These are phyloP conservation scores for Macropus fuliginosus DNA, from an alignment of 2,797 vertebrate genomes.

Conservation along the genomic window DNA sequence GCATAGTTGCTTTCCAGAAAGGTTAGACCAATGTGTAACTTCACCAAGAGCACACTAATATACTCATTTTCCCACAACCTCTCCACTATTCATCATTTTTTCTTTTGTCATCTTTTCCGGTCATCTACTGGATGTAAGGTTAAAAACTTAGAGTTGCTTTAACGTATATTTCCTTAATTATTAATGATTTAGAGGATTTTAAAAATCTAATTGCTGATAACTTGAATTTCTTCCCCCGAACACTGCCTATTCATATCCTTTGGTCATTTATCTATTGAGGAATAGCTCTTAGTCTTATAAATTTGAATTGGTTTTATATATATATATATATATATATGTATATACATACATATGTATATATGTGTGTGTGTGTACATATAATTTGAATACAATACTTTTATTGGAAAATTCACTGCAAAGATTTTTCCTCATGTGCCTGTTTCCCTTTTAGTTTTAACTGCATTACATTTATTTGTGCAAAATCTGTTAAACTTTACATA, in stretches of 20 bases:
- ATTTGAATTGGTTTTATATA: not conserved
- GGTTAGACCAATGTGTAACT: not conserved
- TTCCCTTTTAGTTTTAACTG: too few relatives aligned
- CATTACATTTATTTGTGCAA: too few relatives aligned
- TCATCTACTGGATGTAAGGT: not conserved
- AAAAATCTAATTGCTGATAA: not conserved
- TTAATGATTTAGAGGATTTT: not conserved
- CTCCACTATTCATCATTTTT: not conserved
- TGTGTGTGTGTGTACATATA: too few relatives aligned
- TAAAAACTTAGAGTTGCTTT: too few relatives aligned
- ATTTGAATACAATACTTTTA: not conserved
- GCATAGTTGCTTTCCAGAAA: not conserved
- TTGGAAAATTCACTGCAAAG: not conserved
- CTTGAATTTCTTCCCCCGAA: not conserved
- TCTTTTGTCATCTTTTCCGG: not conserved
- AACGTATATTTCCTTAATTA: not conserved
- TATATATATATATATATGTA: too few relatives aligned
- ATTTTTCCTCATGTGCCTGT: too few relatives aligned
- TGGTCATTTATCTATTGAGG: not conserved
- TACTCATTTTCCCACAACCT: not conserved
- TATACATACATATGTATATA: too few relatives aligned
- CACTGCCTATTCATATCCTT: not conserved
- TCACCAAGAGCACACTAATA: not conserved
- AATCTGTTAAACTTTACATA: too few relatives aligned
- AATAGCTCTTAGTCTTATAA: not conserved